Base-by-base conservation (phyloP, 2,113 vertebrate species). In the Lophochroa leadbeateri region DNA sequence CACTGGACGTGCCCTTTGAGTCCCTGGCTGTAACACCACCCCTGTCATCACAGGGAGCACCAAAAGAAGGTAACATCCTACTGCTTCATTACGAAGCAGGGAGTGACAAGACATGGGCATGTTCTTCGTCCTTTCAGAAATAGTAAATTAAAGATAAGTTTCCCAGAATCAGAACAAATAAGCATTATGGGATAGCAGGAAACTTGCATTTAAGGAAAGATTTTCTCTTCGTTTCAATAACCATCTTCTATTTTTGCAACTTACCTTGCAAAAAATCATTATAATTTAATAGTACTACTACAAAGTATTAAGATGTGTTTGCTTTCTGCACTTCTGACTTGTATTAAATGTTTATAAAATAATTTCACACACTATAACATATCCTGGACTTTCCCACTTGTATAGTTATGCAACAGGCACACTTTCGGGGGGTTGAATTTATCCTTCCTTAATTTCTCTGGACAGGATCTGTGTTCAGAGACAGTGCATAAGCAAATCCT, bases 1-100 rank as follows among this genome's bases (percentile, higher is more conserved):
- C 92, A 0, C 96, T 99, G 35, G 98, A 98, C 0, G 98, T 98
- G 65, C 97, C 98, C 0, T 16, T 98, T 11, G 98, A 99, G 92
- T 98, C 98, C 21, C 94, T 99, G 89, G 97, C 98, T 7, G 96
- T 95, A 4, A 82, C 75, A 6, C 21, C 20, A 0, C 86, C 97
- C 4, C 8, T 43, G 43, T 6, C 68, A 25, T 18, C 37, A 0
- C 86, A 57, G 49, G 60, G 71, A 6, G 68, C 97, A 7, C 95
- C 41, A 13, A 31, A 44, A 72, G 67, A 90, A 98, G 99, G 99
- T 99, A 97, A 87, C 57, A 35, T 58, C 57, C 29, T 27, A 2
- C 39, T 44, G 17, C 33, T 18, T 64, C 9, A 2, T 20, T 25
- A 10, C 50, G 50, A 11, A 29, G 10, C 17, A 23, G 20, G 11